A percentile compares a stretch with the other conserved stretches of the same genome.
Conservation (phyloP, 2,113 vertebrate genomes). For the Pandion haliaetus region DNA sequence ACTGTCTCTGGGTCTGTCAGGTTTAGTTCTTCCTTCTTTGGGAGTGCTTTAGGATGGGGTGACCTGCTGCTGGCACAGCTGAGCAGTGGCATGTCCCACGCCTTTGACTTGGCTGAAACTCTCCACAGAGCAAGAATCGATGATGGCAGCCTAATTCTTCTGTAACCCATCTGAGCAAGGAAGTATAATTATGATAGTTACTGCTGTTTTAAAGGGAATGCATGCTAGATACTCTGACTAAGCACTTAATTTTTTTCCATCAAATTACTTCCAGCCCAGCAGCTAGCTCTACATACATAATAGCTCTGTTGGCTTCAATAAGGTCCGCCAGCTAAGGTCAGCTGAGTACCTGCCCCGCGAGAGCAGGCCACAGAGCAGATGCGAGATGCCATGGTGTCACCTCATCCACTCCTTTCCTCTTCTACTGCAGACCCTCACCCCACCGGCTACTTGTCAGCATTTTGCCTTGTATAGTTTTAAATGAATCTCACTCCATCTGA, state of each 20-base stretch:
- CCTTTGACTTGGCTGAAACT: background rate
- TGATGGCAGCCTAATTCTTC: background rate
- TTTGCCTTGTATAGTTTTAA: background rate
- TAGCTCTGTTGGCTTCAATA: background rate
- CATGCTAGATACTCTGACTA: background rate
- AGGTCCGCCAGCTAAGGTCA: background rate
- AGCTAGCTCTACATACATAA: background rate
- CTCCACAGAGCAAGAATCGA: background rate
- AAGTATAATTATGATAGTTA: conserved; percentile 37
- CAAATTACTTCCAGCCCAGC: conserved; percentile 26
- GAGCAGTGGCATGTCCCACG: background rate
- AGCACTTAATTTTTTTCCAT: conserved; percentile 1
- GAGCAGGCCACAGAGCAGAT: background rate
- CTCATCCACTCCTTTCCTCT: background rate
- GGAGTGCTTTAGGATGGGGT: background rate
- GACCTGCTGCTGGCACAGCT: background rate
- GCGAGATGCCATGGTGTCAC: background rate
- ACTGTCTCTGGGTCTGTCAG: background rate
- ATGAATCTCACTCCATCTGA: background rate
- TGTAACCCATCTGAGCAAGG: background rate
- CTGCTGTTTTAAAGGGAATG: conserved; percentile 10
- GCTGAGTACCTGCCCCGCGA: background rate
- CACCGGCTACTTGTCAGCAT: background rate
- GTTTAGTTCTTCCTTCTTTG: background rate
- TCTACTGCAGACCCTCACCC: background rate